Evolutionary conservation across 2,888 invertebrate species (phyloP), one percentile per base, ranked within the genome.

Genomic region (Eretmocerus hayati): DNA sequence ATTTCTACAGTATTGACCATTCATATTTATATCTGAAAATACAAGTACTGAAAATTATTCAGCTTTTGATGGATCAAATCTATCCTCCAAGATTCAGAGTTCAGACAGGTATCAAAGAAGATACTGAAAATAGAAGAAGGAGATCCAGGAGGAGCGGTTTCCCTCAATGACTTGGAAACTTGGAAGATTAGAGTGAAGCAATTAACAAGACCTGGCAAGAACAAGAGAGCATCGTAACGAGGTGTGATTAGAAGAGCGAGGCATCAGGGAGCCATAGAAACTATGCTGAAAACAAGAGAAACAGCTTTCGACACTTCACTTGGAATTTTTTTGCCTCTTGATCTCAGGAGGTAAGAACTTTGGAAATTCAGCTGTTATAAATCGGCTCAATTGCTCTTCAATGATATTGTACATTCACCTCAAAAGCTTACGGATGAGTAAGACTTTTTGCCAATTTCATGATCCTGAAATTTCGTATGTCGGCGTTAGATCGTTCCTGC

Each of bases 211-310:
- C 19, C 46, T 54, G 54, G 51, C 54, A 26, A 6, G 54, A 55
- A 56, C 52, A 53, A 60, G 62, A 61, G 63, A 61, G 63, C 55
- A 61, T 62, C 64, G 65, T 70, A 67, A 70, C 68, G 67, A 63
- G 60, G 55, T 56, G 46, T 67, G 67, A 70, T 70, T 70, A 70
- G 69, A 62, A 62, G 59, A 64, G 66, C 61, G 63, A 65, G 67
- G 61, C 69, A 64, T 65, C 59, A 57, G 69, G 69, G 69, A 69
- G 66, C 63, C 62, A 61, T 69, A 64, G 58, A 57, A 38, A n/a
- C 21, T 18, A 5, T 48, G 53, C 52, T 52, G 52, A 59, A 60
- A 56, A 58, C 58, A 57, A 50, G 58, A 54, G 56, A 60, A 62
- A 62, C 61, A 58, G 63, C 65, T 67, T 66, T 66, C 63, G 63